These are phyloP conservation scores for Drosophila putrida DNA, from an alignment of 2,888 invertebrate species.

Conservation along the genomic window DNA sequence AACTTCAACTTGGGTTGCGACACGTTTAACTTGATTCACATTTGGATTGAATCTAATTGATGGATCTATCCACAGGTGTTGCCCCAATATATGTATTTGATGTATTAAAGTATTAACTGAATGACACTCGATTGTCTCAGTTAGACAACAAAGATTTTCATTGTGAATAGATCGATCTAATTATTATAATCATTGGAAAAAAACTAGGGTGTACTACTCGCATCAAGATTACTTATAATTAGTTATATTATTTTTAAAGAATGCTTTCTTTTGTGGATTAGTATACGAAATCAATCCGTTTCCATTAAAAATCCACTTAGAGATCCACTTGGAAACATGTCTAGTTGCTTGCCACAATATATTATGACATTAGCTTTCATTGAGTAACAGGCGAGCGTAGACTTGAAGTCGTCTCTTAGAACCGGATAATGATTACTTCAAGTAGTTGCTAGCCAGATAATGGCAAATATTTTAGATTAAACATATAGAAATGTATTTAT, in stretches of 20 bases:
- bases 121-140: slow-evolving; percentile 47
- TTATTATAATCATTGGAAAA: background rate
- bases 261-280: background rate
- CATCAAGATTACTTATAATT: background rate
- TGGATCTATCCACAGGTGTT: slow-evolving; percentile 58
- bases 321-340: slow-evolving; percentile 15
- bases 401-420: slow-evolving; percentile 20
- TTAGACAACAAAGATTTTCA: slow-evolving; percentile 40
- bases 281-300: background rate
- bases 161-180: slow-evolving; percentile 31
- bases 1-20: slow-evolving; percentile 71
- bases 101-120: slow-evolving; percentile 56
- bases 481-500: slow-evolving; percentile 28
- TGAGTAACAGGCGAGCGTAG: slow-evolving; percentile 1
- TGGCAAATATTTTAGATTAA: slow-evolving; percentile 42
- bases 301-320: slow-evolving; percentile 13
- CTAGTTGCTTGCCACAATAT: slow-evolving; percentile 13
- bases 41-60: slow-evolving; percentile 56
- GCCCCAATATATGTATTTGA: slow-evolving; percentile 9
- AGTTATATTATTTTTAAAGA: background rate
- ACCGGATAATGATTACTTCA: slow-evolving; percentile 27
- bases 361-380: slow-evolving; percentile 27
- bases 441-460: slow-evolving; percentile 38
- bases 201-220: too few species aligned
- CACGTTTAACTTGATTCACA: slow-evolving; percentile 49